Evolutionary conservation across 92 coral and sea anemone genomes (phyloP).

Genomic region (Palythoa caribaeorum): DNA sequence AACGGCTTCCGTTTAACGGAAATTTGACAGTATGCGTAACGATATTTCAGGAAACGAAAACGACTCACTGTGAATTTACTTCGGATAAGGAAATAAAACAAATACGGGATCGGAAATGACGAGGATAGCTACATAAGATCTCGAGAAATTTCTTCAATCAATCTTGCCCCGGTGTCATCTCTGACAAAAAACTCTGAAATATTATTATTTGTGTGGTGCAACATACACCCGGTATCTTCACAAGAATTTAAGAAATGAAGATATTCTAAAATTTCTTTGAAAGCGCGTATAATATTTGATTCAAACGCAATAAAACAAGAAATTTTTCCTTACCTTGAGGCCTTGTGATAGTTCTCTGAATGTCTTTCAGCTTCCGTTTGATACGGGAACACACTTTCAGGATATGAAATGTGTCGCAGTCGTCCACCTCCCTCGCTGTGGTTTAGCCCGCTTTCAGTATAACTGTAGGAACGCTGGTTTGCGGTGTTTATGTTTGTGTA

Average conservation of each 20-base stretch:
- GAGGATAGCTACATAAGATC: not conserved
- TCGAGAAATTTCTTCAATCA: not conserved
- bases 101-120: conserved; percentile 25
- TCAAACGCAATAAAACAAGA: not conserved
- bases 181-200: not conserved
- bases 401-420: conserved; percentile 33
- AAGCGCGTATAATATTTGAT: conserved; percentile 7
- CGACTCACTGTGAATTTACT: not conserved
- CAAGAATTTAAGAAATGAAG: not conserved
- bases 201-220: not conserved
- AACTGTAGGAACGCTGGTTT: conserved; percentile 29
- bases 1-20: conserved; percentile 11
- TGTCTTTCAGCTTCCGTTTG: conserved; percentile 45
- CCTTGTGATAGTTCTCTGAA: conserved; percentile 29
- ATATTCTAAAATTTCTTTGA: not conserved
- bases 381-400: conserved; percentile 34
- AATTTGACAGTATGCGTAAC: not conserved
- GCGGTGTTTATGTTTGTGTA: conserved; percentile 4
- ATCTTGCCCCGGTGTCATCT: too few relatives aligned
- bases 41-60: conserved; percentile 11
- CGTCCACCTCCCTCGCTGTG: conserved; percentile 29
- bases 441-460: conserved; percentile 40
- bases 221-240: not conserved
- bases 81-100: conserved; percentile 9
- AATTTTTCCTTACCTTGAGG: conserved; percentile 32